Evolutionary conservation across 2,888 invertebrate species (phyloP), one percentile per base, ranked within the genome.

Genomic region (Sympetrum striolatum): DNA sequence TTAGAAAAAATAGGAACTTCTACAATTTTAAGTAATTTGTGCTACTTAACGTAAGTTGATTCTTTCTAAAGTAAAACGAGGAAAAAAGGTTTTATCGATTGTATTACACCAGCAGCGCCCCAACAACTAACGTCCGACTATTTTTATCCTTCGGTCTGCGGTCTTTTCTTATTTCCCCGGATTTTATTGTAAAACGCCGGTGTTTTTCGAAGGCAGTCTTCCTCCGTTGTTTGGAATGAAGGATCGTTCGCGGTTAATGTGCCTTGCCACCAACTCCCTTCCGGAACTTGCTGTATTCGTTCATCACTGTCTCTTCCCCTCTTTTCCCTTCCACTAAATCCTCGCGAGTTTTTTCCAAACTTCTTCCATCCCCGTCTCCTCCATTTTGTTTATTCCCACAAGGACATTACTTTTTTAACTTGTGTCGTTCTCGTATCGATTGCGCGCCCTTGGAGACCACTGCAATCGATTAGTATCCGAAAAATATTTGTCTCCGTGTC

Each of bases 261-360:
- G 64, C n/a, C 48, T 82, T 37, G 58, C 39, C 18, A 22, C 86
- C 35, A 37, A 58, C 86, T 37, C 58, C 58, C 86, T 86, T 86
- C 22, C 58, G 39, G 60, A 86, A 58, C 58, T 58, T 58, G 58
- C 37, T 86, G 86, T 64, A 86, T 86, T 86, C 86, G 86, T 86
- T 60, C 86, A 86, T 86, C 86, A 86, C 60, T 86, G 86, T 86
- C 86, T 37, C 37, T 18, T 22, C 25, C 58, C 58, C 35, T 82
- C 31, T 31, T 31, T 53, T 81, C 44, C 81, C 48, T 1, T 53
- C 44, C 25, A 53, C n/a, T 64, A 64, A n/a, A n/a, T 25, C 64
- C 64, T 64, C 60, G 60, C 60, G 60, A 18, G 22, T 60, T 60
- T 18, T 60, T 4, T n/a, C 73, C 31, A 25, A 53, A 53, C n/a